Conservation (phyloP, 92 coral and sea anemone genomes). For the Paragorgia papillata region DNA sequence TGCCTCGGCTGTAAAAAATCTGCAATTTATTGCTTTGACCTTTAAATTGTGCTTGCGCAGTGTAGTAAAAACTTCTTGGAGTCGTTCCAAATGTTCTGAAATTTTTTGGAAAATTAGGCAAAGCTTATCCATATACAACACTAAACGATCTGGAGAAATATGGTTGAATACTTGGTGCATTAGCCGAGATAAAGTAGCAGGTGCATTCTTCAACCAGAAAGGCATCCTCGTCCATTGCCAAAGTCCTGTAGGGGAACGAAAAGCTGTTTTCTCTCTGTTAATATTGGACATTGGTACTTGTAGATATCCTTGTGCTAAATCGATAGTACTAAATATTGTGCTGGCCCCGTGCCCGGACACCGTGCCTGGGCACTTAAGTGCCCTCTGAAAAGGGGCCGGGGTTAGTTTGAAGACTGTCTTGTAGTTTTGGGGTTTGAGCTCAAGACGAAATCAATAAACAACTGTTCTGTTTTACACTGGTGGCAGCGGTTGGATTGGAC, state of each 20-base stretch:
- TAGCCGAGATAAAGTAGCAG: slow-evolving; percentile 20
- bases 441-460: too few species aligned
- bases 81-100: slow-evolving; percentile 37
- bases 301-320: slow-evolving; percentile 41
- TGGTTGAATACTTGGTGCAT: slow-evolving; percentile 41
- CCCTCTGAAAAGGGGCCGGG: too few species aligned
- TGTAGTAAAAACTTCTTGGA: slow-evolving; percentile 39
- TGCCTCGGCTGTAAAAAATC: too few species aligned
- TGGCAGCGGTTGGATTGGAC: too few species aligned
- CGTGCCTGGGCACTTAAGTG: too few species aligned
- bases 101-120: too few species aligned
- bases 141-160: slow-evolving; percentile 16
- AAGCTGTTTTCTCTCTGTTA: slow-evolving; percentile 38
- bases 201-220: slow-evolving; percentile 28
- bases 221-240: slow-evolving; percentile 39
- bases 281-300: slow-evolving; percentile 23
- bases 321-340: slow-evolving; percentile 10
- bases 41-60: slow-evolving; percentile 39
- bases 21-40: slow-evolving; percentile 24
- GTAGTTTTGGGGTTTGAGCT: too few species aligned
- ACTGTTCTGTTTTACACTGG: too few species aligned
- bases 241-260: slow-evolving; percentile 46
- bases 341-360: too few species aligned
- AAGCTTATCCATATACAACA: too few species aligned
- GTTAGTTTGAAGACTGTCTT: too few species aligned